Evolutionary conservation across 2,888 invertebrate genomes (phyloP).

Genomic region (Heteropelma amictum): DNA sequence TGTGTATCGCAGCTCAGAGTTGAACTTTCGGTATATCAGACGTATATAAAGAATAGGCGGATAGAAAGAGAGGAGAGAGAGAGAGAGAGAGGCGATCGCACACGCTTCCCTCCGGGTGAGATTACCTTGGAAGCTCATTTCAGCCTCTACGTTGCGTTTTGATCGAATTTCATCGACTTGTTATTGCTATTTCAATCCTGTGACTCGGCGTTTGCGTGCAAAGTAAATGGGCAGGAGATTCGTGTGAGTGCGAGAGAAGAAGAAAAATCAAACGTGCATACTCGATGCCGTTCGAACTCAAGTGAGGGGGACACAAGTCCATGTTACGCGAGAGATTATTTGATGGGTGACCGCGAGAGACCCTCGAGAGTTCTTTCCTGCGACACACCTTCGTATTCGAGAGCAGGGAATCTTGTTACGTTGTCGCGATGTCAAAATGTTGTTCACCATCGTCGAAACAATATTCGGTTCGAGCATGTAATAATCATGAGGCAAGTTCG

Average conservation of each 20-base stretch:
- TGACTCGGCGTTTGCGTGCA: slow-evolving; percentile 1
- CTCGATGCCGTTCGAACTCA: background rate
- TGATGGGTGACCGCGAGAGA: slow-evolving; percentile 10
- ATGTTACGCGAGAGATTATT: slow-evolving; percentile 2
- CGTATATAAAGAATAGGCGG: background rate
- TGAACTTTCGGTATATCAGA: background rate
- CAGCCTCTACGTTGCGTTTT: slow-evolving; percentile 71
- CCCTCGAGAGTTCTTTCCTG: background rate
- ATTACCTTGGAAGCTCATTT: slow-evolving; percentile 71
- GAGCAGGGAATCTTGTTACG: slow-evolving; percentile 66
- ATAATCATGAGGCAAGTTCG: slow-evolving; percentile 46
- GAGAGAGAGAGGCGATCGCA: slow-evolving; percentile 11
- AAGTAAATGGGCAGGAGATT: background rate
- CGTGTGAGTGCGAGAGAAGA: background rate
- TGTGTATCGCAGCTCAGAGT: slow-evolving; percentile 19
- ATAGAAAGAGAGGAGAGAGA: slow-evolving; percentile 21
- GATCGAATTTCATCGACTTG: slow-evolving; percentile 74
- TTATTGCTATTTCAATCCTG: slow-evolving; percentile 67
- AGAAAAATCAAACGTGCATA: background rate
- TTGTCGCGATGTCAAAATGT: slow-evolving; percentile 61
- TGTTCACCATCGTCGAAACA: slow-evolving; percentile 64
- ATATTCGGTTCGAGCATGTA: slow-evolving; percentile 53
- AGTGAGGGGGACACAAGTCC: background rate
- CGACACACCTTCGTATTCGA: slow-evolving; percentile 33
- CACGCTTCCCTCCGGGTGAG: slow-evolving; percentile 55